Evolutionary conservation across 2,113 vertebrate species (phyloP).

Genomic region (Campylorhamphus procurvoides): DNA sequence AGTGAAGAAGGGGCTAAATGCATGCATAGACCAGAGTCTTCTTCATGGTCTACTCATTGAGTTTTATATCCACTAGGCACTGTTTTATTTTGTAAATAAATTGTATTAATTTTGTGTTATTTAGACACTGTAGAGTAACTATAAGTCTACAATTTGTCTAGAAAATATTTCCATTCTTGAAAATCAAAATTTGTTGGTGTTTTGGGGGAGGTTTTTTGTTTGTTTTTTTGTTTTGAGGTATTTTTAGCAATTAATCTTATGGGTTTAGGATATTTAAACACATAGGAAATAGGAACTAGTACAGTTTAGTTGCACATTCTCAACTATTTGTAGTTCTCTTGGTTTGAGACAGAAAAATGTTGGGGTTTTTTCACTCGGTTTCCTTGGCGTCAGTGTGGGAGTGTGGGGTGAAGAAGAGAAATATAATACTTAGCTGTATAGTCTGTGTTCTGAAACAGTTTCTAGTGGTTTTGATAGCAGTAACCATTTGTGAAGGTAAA

Average conservation of each 20-base stretch:
- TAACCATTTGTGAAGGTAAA: not conserved
- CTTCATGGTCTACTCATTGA: not conserved
- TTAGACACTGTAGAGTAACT: not conserved
- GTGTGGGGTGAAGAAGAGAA: not conserved
- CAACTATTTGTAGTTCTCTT: not conserved
- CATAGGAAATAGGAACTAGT: not conserved
- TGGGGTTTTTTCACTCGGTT: not conserved
- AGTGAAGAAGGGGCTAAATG: not conserved
- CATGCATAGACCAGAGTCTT: not conserved
- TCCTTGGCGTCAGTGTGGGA: not conserved
- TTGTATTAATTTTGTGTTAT: not conserved
- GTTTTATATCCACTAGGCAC: not conserved
- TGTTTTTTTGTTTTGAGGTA: not conserved
- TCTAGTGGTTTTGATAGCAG: not conserved
- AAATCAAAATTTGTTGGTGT: not conserved
- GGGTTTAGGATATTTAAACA: not conserved
- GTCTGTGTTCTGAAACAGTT: not conserved
- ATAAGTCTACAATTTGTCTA: not conserved
- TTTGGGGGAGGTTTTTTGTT: not conserved
- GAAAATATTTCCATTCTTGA: not conserved
- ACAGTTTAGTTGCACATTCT: not conserved
- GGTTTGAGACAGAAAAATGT: not conserved
- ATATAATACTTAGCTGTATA: not conserved
- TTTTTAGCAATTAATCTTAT: not conserved
- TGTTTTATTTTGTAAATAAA: not conserved